Evolutionary conservation across 2,888 invertebrate species (phyloP), one percentile per base, ranked within the genome.

Genomic region (Nyleta sp.): DNA sequence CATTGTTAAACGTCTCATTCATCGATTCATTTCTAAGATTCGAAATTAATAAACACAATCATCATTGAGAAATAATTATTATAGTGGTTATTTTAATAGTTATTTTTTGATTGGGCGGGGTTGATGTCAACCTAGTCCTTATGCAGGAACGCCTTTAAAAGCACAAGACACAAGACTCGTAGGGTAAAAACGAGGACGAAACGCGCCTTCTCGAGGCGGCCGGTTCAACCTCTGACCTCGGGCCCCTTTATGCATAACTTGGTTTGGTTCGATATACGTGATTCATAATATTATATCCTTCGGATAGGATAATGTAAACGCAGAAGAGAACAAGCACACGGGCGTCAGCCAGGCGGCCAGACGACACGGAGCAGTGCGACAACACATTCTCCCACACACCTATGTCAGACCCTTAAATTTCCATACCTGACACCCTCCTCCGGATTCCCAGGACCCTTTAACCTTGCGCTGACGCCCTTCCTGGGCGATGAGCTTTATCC

Each of bases 221-320:
- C 80, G 83, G 82, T 83, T 78, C 83, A 82, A 84, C 85, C 85
- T 85, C 75, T 82, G 83, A 85, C 84, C 85, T 68, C 50, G 48
- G 50, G 50, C 44, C 40, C 84, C 78, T 83, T 83, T 84, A 84
- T 84, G 85, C 85, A 84, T 81, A 80, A 81, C 70, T 80, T 77
- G 80, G 81, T 81, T 82, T 79, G 82, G 81, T 67, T 65, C 60
- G 70, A 73, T 78, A 80, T 80, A 80, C 82, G 84, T 85, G 85
- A 86, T 84, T 85, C 85, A 85, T 86, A 86, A 85, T 86, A 86
- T 85, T 85, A 86, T 84, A 85, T 85, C 82, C 85, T 82, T 83
- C 72, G 80, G 85, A 75, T 83, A 85, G 85, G 83, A 83, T 85
- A 85, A 72, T 85, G 85, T 84, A 85, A 85, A 85, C 84, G 81